Evolutionary conservation across 1,140 invertebrate genomes (phyloP).

Genomic region (Sitophilus oryzae): DNA sequence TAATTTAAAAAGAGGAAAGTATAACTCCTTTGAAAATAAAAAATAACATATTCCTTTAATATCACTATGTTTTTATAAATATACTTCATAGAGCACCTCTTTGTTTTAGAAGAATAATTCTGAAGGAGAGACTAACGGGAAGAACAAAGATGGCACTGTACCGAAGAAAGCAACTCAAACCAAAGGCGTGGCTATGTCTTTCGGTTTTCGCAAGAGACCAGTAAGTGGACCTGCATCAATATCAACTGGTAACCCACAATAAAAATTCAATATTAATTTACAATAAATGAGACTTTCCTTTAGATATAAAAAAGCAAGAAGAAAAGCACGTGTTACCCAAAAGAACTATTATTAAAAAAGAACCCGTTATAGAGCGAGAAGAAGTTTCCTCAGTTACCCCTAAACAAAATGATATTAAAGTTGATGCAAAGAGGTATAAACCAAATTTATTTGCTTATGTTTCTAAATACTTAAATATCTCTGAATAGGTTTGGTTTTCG

Average conservation of each 20-base stretch:
- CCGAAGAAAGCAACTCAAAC: constrained; percentile 26
- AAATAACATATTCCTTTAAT: too few species aligned
- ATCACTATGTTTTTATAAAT: too few species aligned
- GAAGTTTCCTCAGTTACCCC: too few species aligned
- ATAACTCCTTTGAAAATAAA: too few species aligned
- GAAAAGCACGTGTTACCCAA: neutral
- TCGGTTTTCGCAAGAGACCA: constrained; percentile 59
- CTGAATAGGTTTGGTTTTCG: neutral
- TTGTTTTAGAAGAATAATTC: neutral
- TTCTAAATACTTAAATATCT: neutral
- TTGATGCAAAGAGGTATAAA: too few species aligned
- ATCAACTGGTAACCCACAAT: constrained; percentile 22
- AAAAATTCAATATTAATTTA: too few species aligned
- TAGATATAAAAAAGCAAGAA: neutral
- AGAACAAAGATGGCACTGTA: neutral
- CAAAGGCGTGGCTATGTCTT: constrained; percentile 62
- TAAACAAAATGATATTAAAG: too few species aligned
- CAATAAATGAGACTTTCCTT: too few species aligned
- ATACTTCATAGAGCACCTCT: too few species aligned
- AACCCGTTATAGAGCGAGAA: neutral
- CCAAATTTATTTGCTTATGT: too few species aligned
- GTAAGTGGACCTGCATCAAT: constrained; percentile 49
- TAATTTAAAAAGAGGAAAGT: too few species aligned
- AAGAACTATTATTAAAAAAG: neutral
- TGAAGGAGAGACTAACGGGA: neutral